Evolutionary conservation across 2,797 vertebrate genomes (phyloP).

Genomic region (Clarias fuscus): DNA sequence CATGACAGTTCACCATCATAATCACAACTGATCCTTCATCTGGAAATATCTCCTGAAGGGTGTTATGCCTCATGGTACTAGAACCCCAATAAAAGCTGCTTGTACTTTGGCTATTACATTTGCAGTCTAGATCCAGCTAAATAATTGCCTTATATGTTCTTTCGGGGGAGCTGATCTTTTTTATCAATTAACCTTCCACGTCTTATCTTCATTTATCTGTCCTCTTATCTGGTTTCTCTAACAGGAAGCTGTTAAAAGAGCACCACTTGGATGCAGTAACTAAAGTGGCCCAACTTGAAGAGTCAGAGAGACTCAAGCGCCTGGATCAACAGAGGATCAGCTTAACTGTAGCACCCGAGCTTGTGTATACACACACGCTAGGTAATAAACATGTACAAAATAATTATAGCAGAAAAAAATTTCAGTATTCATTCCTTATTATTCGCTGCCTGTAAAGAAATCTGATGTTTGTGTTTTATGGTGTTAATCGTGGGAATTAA

Average conservation of each 20-base stretch:
- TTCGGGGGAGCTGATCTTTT: neutral
- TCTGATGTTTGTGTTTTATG: neutral
- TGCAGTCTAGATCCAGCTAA: neutral
- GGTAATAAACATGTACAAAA: constrained; percentile 69
- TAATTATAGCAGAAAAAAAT: neutral
- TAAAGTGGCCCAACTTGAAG: constrained; percentile 92
- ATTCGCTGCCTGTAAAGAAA: constrained; percentile 8
- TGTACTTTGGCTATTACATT: neutral
- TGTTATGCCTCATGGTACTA: too few relatives aligned
- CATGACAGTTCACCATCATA: too few relatives aligned
- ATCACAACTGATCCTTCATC: too few relatives aligned
- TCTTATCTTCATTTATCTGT: constrained; percentile 9
- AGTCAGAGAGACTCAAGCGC: constrained; percentile 87
- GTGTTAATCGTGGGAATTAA: constrained; percentile 1
- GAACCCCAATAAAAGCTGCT: too few relatives aligned
- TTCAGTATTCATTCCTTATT: neutral
- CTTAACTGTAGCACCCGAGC: constrained; percentile 76
- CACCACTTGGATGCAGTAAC: constrained; percentile 92
- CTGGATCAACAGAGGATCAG: constrained; percentile 88
- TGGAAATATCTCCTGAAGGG: too few relatives aligned
- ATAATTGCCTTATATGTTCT: neutral
- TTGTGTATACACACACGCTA: constrained; percentile 81
- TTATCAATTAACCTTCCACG: neutral
- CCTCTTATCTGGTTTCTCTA: neutral
- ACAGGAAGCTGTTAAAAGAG: constrained; percentile 90